Conservation (phyloP, 2,113 vertebrate genomes). For the Ageneiosus marmoratus region DNA sequence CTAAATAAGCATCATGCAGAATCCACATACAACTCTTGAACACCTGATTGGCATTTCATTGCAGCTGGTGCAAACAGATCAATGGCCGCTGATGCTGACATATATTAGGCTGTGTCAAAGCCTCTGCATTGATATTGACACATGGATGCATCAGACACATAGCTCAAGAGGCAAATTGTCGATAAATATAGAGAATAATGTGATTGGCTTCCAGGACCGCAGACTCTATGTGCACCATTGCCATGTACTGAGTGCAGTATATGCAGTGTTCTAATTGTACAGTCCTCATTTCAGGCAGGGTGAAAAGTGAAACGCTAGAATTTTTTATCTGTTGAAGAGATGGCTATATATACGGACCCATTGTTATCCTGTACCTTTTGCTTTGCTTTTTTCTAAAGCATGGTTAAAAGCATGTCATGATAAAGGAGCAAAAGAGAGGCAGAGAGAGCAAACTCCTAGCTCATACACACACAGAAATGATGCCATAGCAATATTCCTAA, state of each 20-base stretch:
- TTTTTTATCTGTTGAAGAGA: neutral
- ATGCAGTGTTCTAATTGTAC: constrained; percentile 6
- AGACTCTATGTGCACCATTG: constrained; percentile 19
- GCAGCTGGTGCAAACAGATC: constrained; percentile 49
- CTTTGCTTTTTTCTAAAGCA: neutral
- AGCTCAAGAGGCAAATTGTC: constrained; percentile 42
- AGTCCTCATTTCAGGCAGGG: constrained; percentile 21
- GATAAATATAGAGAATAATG: constrained; percentile 47
- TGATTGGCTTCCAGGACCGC: constrained; percentile 26
- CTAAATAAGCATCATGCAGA: neutral
- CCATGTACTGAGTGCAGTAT: neutral
- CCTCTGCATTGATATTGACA: constrained; percentile 54
- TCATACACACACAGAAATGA: constrained; percentile 15
- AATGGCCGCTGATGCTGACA: constrained; percentile 51
- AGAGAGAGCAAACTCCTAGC: neutral
- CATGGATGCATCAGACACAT: constrained; percentile 39
- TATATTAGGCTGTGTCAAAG: constrained; percentile 52
- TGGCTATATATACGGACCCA: neutral
- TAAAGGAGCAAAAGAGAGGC: constrained; percentile 15
- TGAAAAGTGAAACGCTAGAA: neutral
- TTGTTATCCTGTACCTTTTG: constrained; percentile 16
- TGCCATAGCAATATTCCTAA: neutral
- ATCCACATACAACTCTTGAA: neutral
- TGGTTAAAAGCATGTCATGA: constrained; percentile 24
- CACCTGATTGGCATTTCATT: constrained; percentile 24